These are phyloP conservation scores for Tupaia tana DNA, from an alignment of 2,113 vertebrate genomes.

Conservation along the genomic window DNA sequence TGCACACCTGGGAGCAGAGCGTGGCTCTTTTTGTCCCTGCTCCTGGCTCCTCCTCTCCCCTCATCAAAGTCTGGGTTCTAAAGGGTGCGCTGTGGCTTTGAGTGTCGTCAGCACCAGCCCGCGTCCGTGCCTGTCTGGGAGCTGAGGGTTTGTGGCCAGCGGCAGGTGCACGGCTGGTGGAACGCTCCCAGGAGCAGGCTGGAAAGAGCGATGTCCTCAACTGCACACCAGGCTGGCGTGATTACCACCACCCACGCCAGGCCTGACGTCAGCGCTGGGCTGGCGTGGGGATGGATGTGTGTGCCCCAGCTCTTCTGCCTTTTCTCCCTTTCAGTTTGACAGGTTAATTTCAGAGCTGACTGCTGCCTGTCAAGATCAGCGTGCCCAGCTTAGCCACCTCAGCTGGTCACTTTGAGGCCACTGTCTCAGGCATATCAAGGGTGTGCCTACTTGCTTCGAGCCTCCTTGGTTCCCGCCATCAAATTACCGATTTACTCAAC, in stretches of 20 bases:
- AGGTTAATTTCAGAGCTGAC: conserved; percentile 69
- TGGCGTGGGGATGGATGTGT: conserved; percentile 36
- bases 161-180: conserved; percentile 74
- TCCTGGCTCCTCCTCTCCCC: not conserved
- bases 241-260: conserved; percentile 53
- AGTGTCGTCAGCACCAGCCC: not conserved
- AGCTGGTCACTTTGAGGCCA: not conserved
- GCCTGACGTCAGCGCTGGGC: conserved; percentile 40
- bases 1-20: not conserved
- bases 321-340: conserved; percentile 55
- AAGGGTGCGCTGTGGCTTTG: conserved; percentile 38
- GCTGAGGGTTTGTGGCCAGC: conserved; percentile 76
- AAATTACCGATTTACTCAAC: not conserved
- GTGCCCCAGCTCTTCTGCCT: conserved; percentile 51
- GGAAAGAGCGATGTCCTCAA: conserved; percentile 64
- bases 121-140: conserved; percentile 74
- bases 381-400: conserved; percentile 38
- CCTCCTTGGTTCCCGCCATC: not conserved
- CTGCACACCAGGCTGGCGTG: conserved; percentile 49
- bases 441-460: not conserved
- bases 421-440: not conserved
- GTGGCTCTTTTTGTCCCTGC: not conserved
- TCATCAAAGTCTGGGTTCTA: not conserved
- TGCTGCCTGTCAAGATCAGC: conserved; percentile 23
- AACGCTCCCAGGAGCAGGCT: conserved; percentile 71